Evolutionary conservation across 2,113 vertebrate genomes (phyloP).

Genomic region (rabbit (Oryctolagus cuniculus)): DNA sequence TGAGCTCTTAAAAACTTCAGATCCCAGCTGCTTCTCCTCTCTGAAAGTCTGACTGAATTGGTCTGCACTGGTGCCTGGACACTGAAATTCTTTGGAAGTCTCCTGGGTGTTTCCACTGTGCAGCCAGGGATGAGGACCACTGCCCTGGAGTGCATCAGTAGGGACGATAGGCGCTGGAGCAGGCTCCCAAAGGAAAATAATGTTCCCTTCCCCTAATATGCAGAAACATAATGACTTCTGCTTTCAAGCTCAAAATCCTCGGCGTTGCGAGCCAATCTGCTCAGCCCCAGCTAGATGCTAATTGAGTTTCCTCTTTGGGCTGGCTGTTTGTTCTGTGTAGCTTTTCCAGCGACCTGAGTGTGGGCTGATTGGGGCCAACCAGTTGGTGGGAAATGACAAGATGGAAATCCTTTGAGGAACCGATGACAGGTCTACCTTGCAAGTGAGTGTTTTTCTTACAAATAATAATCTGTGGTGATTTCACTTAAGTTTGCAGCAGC

Average conservation of each 20-base stretch:
- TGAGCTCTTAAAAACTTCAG: not conserved
- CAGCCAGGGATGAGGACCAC: not conserved
- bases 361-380: conserved; percentile 46
- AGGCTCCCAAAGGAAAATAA: conserved; percentile 51
- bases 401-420: conserved; percentile 63
- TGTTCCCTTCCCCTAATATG: conserved; percentile 44
- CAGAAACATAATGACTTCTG: conserved; percentile 62
- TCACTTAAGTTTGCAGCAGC: conserved; percentile 41
- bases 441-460: conserved; percentile 60
- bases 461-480: conserved; percentile 66
- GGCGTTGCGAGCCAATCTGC: conserved; percentile 12
- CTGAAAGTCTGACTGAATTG: not conserved
- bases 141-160: not conserved
- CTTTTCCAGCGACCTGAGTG: conserved; percentile 48
- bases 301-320: conserved; percentile 65
- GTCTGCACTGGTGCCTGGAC: not conserved
- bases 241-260: conserved; percentile 64
- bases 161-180: not conserved
- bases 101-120: not conserved
- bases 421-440: conserved; percentile 53
- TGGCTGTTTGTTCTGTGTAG: not conserved
- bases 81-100: not conserved
- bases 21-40: not conserved
- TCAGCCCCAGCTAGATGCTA: conserved; percentile 62
- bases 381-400: conserved; percentile 60